These are phyloP conservation scores for Coronaproctus castanopsis DNA, from an alignment of 2,888 invertebrate species.

Conservation along the genomic window DNA sequence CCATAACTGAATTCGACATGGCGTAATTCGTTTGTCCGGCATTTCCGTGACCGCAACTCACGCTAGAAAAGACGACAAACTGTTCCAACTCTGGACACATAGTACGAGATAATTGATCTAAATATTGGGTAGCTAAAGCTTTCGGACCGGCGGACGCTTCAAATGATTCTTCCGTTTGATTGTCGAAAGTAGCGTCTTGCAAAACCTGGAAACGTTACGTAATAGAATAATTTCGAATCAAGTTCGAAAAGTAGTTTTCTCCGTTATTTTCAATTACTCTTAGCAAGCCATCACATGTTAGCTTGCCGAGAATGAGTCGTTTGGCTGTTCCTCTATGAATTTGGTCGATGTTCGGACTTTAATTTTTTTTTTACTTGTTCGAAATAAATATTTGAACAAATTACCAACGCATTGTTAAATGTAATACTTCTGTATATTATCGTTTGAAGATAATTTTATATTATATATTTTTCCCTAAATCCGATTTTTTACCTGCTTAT, in stretches of 20 bases:
- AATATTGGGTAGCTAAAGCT: slow-evolving; percentile 52
- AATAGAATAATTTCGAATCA: slow-evolving; percentile 69
- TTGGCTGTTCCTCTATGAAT: too few species aligned
- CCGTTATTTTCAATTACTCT: too few species aligned
- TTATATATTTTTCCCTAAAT: too few species aligned
- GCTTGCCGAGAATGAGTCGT: too few species aligned
- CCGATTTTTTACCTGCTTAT: too few species aligned
- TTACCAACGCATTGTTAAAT: too few species aligned
- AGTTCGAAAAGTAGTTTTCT: slow-evolving; percentile 32
- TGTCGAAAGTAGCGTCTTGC: slow-evolving; percentile 52
- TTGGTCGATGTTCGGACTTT: too few species aligned
- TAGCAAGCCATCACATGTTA: too few species aligned
- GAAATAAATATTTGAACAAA: too few species aligned
- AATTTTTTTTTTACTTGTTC: too few species aligned
- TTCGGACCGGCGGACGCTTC: slow-evolving; percentile 51
- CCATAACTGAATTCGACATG: slow-evolving; percentile 52
- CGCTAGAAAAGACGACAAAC: slow-evolving; percentile 81
- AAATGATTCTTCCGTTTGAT: slow-evolving; percentile 50
- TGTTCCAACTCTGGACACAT: slow-evolving; percentile 36
- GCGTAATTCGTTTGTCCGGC: slow-evolving; percentile 82
- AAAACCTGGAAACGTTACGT: slow-evolving; percentile 50
- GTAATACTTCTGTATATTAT: too few species aligned
- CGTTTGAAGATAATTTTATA: too few species aligned
- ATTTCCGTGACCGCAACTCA: slow-evolving; percentile 78
- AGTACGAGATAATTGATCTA: slow-evolving; percentile 45